These are phyloP conservation scores for Oscheius sp. DNA, from an alignment of 2,888 invertebrate species.

Conservation along the genomic window DNA sequence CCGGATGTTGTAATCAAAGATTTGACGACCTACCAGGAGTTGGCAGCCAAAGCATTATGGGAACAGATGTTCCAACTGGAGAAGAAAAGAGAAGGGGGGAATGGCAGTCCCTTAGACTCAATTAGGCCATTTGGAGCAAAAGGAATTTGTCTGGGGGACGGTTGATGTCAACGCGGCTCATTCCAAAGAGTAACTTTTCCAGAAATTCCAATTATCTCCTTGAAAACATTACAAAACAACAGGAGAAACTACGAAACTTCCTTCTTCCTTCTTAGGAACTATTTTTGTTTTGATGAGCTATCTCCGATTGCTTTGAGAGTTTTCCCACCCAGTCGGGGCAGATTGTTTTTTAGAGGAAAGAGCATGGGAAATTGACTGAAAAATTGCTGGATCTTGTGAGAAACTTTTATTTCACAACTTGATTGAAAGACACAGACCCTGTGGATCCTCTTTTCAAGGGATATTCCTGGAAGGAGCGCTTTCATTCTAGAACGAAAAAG, in stretches of 20 bases:
- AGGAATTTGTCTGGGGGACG: not conserved
- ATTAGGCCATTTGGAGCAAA: conserved; percentile 11
- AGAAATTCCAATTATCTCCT: too few species aligned
- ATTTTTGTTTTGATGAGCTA: not conserved
- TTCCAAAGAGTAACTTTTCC: not conserved
- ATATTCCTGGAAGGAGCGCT: too few species aligned
- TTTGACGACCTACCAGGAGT: not conserved
- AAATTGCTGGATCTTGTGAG: not conserved
- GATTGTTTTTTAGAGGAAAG: too few species aligned
- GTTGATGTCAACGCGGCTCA: not conserved
- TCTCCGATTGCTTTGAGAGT: not conserved
- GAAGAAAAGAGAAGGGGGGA: not conserved
- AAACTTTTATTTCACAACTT: too few species aligned
- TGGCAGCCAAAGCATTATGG: not conserved
- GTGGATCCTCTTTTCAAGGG: not conserved
- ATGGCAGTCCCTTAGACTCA: conserved; percentile 11
- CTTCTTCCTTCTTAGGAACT: not conserved
- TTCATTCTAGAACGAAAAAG: not conserved
- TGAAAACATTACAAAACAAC: too few species aligned
- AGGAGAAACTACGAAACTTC: not conserved
- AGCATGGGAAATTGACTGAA: too few species aligned
- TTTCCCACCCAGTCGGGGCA: too few species aligned
- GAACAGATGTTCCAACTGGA: conserved; percentile 5
- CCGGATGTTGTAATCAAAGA: not conserved
- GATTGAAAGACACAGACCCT: too few species aligned